Percentiles rank a stretch among this genome's conserved stretches.
Evolutionary conservation across 2,888 invertebrate species (phyloP).

Genomic region (Tipula unca): DNA sequence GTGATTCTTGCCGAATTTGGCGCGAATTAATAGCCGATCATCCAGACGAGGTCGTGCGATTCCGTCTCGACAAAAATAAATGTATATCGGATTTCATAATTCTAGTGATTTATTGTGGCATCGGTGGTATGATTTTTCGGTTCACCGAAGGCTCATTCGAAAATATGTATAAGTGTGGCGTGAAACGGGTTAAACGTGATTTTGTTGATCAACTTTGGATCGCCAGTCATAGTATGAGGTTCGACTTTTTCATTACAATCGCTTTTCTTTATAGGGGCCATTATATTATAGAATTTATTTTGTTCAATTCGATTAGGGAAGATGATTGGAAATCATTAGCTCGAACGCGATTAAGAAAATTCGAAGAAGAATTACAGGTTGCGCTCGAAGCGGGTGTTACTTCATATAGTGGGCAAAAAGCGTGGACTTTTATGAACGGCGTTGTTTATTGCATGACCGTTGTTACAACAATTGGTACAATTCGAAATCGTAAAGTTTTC

Average conservation of each 20-base stretch:
- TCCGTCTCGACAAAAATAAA: slow-evolving; percentile 51
- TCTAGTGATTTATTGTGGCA: slow-evolving; percentile 62
- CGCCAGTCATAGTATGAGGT: slow-evolving; percentile 67
- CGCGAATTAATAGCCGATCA: slow-evolving; percentile 51
- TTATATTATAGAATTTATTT: background rate
- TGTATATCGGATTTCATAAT: slow-evolving; percentile 62
- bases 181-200: slow-evolving; percentile 76
- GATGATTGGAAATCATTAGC: slow-evolving; percentile 88
- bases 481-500: background rate
- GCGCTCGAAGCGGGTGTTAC: slow-evolving; percentile 79
- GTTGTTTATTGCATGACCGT: slow-evolving; percentile 80
- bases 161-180: slow-evolving; percentile 78
- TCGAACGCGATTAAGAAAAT: slow-evolving; percentile 66
- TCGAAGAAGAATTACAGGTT: slow-evolving; percentile 76
- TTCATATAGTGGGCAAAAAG: slow-evolving; percentile 72
- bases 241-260: slow-evolving; percentile 20
- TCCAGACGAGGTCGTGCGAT: slow-evolving; percentile 46
- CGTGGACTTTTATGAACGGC: slow-evolving; percentile 83
- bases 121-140: slow-evolving; percentile 72
- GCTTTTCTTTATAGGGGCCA: no score
- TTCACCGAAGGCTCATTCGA: slow-evolving; percentile 79
- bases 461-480: slow-evolving; percentile 80
- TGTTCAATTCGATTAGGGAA: slow-evolving; percentile 45
- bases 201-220: slow-evolving; percentile 78
- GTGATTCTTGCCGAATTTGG: slow-evolving; percentile 46